phyloP scores from a whole-genome alignment of 1,140 invertebrate species.

The Globodera ellingtonae region DNA sequence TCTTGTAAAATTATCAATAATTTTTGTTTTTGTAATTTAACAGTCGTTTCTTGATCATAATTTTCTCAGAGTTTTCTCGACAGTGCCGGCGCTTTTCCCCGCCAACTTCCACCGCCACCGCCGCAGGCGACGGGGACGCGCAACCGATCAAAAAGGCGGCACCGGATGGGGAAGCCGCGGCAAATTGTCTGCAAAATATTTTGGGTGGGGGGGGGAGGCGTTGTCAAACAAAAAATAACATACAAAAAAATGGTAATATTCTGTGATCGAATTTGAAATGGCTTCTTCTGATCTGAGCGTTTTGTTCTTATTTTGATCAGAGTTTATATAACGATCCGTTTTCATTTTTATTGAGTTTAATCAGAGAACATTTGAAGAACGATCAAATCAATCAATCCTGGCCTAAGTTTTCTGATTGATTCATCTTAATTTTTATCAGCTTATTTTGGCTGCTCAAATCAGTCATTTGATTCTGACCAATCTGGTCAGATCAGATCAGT shows the following conservation, averaged over 20 bases:
- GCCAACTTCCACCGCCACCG: conserved; percentile 1
- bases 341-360: no score
- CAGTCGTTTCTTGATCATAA: neutral
- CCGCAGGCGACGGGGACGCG: neutral
- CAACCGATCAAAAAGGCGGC: neutral
- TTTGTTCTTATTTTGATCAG: no score
- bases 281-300: neutral
- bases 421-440: no score
- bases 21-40: neutral
- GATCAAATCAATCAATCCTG: no score
- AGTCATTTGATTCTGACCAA: no score
- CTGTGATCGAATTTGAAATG: neutral
- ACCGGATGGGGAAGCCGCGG: neutral
- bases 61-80: neutral
- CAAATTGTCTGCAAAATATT: neutral
- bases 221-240: neutral
- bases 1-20: no score
- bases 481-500: no score
- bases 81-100: conserved; percentile 14
- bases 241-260: neutral
- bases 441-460: no score
- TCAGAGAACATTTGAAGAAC: no score
- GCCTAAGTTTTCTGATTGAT: no score
- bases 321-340: no score
- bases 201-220: neutral